These are phyloP conservation scores for Incurvaria masculella DNA, from an alignment of 2,888 invertebrate species.

Conservation along the genomic window DNA sequence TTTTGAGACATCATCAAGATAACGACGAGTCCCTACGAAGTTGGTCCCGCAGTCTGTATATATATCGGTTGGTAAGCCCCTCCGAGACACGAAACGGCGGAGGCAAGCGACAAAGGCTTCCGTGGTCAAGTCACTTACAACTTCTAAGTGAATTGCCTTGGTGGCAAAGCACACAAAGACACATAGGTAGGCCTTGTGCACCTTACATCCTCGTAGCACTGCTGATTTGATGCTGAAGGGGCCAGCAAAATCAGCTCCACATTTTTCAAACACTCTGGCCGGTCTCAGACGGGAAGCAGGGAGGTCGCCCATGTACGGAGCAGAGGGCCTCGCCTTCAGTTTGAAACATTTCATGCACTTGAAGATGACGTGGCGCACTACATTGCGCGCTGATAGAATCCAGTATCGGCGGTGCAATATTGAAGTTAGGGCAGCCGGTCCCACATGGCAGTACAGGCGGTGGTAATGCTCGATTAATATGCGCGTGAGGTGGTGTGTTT, in stretches of 20 bases:
- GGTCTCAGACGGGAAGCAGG: not conserved
- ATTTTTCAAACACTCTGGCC: not conserved
- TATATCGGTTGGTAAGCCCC: conserved; percentile 4
- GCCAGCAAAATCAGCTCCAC: conserved; percentile 1
- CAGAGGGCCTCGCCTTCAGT: not conserved
- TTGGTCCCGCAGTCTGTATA: conserved; percentile 11
- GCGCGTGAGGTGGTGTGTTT: not conserved
- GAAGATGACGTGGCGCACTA: not conserved
- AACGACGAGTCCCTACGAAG: conserved; percentile 9
- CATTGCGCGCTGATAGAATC: not conserved
- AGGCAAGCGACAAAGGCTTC: conserved; percentile 13
- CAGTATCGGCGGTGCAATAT: not conserved
- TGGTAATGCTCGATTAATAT: not conserved
- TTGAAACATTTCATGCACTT: not conserved
- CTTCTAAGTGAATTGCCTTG: conserved; percentile 12
- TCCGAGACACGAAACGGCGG: conserved; percentile 8
- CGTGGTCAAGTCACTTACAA: conserved; percentile 7
- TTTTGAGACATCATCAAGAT: conserved; percentile 4
- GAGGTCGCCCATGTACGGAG: not conserved
- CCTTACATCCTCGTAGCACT: not conserved
- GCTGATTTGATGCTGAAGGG: not conserved
- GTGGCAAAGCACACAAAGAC: conserved; percentile 9
- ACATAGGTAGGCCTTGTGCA: conserved; percentile 5
- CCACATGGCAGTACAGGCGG: not conserved
- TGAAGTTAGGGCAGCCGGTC: not conserved